phyloP scores from a whole-genome alignment of 2,797 vertebrate species.

The Cossypha polioptera region DNA sequence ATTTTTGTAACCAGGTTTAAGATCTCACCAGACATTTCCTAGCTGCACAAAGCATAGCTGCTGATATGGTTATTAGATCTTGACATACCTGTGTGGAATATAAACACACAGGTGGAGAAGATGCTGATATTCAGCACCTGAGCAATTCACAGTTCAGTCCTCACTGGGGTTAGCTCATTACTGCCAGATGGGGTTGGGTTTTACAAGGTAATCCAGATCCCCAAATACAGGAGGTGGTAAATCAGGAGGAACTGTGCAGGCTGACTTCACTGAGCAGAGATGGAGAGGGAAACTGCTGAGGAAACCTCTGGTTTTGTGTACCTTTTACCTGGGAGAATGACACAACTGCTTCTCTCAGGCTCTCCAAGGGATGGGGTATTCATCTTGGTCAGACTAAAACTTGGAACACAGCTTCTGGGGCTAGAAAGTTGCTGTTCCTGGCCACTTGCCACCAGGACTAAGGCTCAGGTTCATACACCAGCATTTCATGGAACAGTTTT shows the following conservation, averaged over 20 bases:
- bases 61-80: neutral
- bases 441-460: too few species aligned
- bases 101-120: neutral
- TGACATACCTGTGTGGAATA: neutral
- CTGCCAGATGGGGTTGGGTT: neutral
- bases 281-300: neutral
- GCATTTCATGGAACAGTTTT: neutral
- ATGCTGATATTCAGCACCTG: neutral
- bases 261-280: neutral
- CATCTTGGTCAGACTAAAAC: neutral
- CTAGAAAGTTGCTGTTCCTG: neutral
- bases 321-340: neutral
- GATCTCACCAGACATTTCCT: neutral
- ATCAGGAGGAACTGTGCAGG: neutral
- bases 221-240: neutral
- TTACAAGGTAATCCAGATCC: neutral
- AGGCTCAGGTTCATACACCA: neutral
- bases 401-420: neutral
- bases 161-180: rapidly evolving
- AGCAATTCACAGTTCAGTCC: neutral
- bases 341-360: neutral
- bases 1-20: neutral
- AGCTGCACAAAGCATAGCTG: neutral
- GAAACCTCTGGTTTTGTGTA: neutral
- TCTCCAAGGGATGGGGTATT: neutral